Conservation (phyloP, 2,888 invertebrate species). For the Limenitis camilla region DNA sequence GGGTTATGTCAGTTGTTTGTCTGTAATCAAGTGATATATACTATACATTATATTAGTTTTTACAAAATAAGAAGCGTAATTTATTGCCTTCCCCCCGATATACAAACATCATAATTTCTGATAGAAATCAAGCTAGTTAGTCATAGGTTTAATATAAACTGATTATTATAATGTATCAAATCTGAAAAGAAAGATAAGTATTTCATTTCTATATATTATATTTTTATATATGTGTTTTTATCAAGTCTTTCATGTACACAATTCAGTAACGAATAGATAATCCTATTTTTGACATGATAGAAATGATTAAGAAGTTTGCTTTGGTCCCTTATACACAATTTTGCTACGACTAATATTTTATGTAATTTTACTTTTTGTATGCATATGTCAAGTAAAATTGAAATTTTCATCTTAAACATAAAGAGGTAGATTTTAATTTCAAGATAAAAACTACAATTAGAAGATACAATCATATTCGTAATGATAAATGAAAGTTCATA, state of each 20-base stretch:
- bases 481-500: slow-evolving; percentile 27
- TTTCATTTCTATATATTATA: slow-evolving; percentile 1
- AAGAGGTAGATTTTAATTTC: slow-evolving; percentile 74
- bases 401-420: slow-evolving; percentile 51
- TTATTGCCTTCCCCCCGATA: slow-evolving; percentile 81
- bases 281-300: slow-evolving; percentile 14
- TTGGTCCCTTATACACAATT: slow-evolving; percentile 48
- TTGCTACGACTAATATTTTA: slow-evolving; percentile 26
- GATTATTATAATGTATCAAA: slow-evolving; percentile 3
- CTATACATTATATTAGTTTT: slow-evolving; percentile 35
- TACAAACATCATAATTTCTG: slow-evolving; percentile 33
- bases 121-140: slow-evolving; percentile 16
- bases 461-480: slow-evolving; percentile 37
- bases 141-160: neutral
- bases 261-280: neutral
- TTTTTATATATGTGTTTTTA: slow-evolving; percentile 3
- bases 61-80: slow-evolving; percentile 77
- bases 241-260: slow-evolving; percentile 1
- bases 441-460: slow-evolving; percentile 56
- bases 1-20: slow-evolving; percentile 16
- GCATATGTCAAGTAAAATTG: slow-evolving; percentile 40
- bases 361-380: slow-evolving; percentile 33
- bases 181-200: neutral
- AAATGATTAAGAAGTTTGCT: slow-evolving; percentile 36
- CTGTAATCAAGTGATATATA: slow-evolving; percentile 20